Base-by-base conservation (phyloP, 2,888 invertebrate species). In the Monochamus alternatus region DNA sequence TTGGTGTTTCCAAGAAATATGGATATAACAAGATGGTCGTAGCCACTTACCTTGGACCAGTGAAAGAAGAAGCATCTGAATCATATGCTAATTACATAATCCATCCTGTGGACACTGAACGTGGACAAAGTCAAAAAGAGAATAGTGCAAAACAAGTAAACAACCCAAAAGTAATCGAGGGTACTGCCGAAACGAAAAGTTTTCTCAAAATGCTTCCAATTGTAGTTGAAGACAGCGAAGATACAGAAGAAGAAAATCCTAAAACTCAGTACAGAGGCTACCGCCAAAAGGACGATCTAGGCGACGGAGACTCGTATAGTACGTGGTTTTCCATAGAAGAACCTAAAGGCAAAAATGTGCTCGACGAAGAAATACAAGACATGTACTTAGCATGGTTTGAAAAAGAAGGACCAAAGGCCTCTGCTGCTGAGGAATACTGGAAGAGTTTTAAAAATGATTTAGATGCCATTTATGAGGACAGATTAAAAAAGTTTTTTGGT, bases 21-120 rank as follows among this genome's bases (percentile, higher is more conserved):
- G 69, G 69, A 7, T 69, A 31, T 30, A 31, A 30, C 3, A 69
- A 69, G 22, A 30, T 60, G 51, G 22, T 69, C 3, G 47, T 69
- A 9, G 47, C 69, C 2, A 69, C 69, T 4, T 69, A 69, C n/a
- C 22, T 60, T 4, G 12, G 44, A 10, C 60, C 69, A 9, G 44
- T 47, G 12, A 44, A 44, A 12, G 10, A 22, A 4, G 44, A 69
- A 51, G n/a, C 12, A 2, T 43, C 69, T 30, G 43, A 60, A 10
- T 60, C 69, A 7, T 69, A 59, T 12, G 60, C 60, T 2, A 47
- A 30, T 0, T 69, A 69, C 8, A 43, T 69, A 10, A 60, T 69
- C 47, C 69, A 69, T 31, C 60, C 69, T 0, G 47, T 60, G 0
- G 47, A 51, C 22, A 31, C 7, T 1, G 60, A 44, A 0, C 60